phyloP scores from a whole-genome alignment of 2,797 vertebrate species.

The Rhynchotus rufescens region DNA sequence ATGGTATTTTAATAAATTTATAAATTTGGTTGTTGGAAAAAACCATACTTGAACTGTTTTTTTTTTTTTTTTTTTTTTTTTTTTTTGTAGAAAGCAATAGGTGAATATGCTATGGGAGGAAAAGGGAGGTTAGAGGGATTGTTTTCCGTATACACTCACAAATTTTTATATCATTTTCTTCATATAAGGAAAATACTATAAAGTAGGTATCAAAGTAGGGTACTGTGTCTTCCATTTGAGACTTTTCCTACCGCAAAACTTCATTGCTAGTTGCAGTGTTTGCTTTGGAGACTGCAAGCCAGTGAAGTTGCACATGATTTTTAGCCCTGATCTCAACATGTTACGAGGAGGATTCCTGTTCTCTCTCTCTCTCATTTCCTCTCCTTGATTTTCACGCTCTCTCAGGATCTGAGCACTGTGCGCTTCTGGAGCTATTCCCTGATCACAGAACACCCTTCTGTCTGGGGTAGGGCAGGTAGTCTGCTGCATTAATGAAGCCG shows the following conservation, averaged over 20 bases:
- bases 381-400: not conserved
- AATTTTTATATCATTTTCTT: not conserved
- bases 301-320: not conserved
- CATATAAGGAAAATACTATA: not conserved
- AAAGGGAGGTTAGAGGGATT: not conserved
- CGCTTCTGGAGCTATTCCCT: conserved; percentile 4
- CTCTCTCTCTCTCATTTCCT: not conserved
- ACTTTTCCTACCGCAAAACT: not conserved
- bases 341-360: not conserved
- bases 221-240: not conserved
- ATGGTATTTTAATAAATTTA: not conserved
- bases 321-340: not conserved
- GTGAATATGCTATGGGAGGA: not conserved
- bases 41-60: not conserved
- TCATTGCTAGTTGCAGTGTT: not conserved
- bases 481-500: not conserved
- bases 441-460: not conserved
- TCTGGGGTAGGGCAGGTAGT: conserved; percentile 8
- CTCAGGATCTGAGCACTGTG: not conserved
- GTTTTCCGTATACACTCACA: not conserved
- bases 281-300: not conserved
- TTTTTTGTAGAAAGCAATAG: not conserved
- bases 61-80: not conserved
- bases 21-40: not conserved
- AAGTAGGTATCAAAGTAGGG: not conserved